These are phyloP conservation scores for Carabus problematicus DNA, from an alignment of 2,888 invertebrate species.

Conservation along the genomic window DNA sequence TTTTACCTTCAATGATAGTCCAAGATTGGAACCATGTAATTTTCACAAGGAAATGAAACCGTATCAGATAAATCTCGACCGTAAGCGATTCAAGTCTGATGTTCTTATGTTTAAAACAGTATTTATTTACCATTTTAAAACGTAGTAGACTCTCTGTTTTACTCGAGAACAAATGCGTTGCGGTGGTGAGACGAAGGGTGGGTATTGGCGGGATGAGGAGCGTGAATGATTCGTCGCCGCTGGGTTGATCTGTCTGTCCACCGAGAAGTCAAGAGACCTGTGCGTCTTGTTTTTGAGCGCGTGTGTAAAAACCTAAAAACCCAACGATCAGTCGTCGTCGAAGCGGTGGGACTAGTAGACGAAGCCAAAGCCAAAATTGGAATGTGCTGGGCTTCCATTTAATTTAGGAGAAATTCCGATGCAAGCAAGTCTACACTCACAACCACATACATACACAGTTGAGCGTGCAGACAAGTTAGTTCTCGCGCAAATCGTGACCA, in stretches of 20 bases:
- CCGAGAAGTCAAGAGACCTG: conserved; percentile 11
- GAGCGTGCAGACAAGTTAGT: no score
- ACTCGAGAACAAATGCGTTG: no score
- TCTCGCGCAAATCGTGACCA: no score
- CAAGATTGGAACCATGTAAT: no score
- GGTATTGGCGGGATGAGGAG: background rate
- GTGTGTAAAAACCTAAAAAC: conserved; percentile 28
- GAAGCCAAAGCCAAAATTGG: conserved; percentile 28
- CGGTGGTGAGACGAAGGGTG: no score
- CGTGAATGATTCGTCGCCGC: conserved; percentile 22
- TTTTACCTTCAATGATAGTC: no score
- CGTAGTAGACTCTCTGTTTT: no score
- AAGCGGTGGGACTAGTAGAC: conserved; percentile 24
- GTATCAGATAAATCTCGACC: no score
- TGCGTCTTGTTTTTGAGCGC: conserved; percentile 25
- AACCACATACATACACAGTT: background rate
- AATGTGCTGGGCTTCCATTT: conserved; percentile 24
- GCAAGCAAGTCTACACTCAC: background rate
- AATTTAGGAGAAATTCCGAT: conserved; percentile 26
- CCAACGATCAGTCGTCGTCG: conserved; percentile 14
- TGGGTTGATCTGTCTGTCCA: conserved; percentile 10
- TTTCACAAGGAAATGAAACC: no score
- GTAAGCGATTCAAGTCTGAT: no score
- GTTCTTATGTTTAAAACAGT: no score
- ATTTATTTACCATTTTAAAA: no score